Base-by-base conservation (phyloP, 1,140 invertebrate species). In the Temnothorax nylanderi region DNA sequence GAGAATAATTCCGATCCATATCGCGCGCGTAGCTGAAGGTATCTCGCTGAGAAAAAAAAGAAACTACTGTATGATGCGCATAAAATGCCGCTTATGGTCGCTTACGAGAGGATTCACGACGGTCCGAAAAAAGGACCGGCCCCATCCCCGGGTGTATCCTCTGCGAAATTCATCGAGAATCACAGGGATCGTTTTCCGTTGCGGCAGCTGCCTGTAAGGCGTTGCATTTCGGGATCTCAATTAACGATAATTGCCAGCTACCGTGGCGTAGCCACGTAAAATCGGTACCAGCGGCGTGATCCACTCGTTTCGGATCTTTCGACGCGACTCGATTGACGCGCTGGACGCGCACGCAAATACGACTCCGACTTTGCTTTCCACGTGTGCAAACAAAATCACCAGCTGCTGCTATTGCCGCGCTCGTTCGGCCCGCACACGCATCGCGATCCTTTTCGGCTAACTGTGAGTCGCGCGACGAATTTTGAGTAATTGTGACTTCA, bases 241-340 rank as follows among this genome's bases (percentile, higher is more conserved):
- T 94, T 94, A 94, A 93, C 91, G 92, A 93, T 94, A 94, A 94
- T 94, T 94, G 94, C 89, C 91, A 90, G 92, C 93, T 94, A 94
- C 92, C 75, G 88, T 85, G 37, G 65, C 67, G 47, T 78, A 74
- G 75, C 65, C 32, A 58, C 60, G 77, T 74, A 84, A 81, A 91
- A 87, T 89, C 87, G 81, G 51, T 87, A 62, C 82, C 77, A 82
- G 87, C 88, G 74, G 78, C 64, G 56, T 51, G 34, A 56, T 75
- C 44, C 65, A 54, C 82, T 87, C 85, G 86, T 90, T 87, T 88
- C 56, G 26, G 18, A 86, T 37, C 80, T 85, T 62, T 89, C 65
- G 84, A 81, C 88, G 85, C 87, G 65, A 75, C 72, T 75, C 76
- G 67, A 74, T 34, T 74, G 80, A 82, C 80, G 56, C 69, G 69